A percentile compares a stretch with the other conserved stretches of the same genome.
Evolutionary conservation across 2,797 vertebrate species (phyloP).

Genomic region (Coregonus sp.): DNA sequence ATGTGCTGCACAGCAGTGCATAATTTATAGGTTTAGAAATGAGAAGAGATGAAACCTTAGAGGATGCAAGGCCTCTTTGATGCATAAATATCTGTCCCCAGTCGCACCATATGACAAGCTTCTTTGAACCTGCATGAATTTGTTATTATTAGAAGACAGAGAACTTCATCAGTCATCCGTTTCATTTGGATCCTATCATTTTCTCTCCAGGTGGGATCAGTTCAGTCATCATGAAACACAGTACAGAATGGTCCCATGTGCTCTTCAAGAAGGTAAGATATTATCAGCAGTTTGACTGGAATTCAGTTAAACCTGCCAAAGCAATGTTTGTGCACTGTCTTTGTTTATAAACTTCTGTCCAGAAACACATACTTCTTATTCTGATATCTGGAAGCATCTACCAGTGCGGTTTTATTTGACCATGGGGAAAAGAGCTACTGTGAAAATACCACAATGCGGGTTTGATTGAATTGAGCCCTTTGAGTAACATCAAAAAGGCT

Average conservation of each 20-base stretch:
- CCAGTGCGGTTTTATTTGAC: background rate
- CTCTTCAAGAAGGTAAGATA: slow-evolving; percentile 21
- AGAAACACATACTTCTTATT: background rate
- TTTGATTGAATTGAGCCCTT: slow-evolving; percentile 8
- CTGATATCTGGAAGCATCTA: background rate
- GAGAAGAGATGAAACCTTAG: slow-evolving; percentile 53
- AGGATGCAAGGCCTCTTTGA: slow-evolving; percentile 56
- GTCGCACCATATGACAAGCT: slow-evolving; percentile 40
- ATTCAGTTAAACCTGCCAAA: background rate
- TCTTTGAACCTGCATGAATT: slow-evolving; percentile 59
- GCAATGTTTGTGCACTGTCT: background rate
- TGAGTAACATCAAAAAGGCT: background rate
- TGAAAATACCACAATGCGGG: background rate
- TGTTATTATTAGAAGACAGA: slow-evolving; percentile 45
- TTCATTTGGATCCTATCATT: slow-evolving; percentile 43
- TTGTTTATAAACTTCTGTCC: background rate
- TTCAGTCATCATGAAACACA: slow-evolving; percentile 11
- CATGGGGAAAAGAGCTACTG: background rate
- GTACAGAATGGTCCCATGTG: slow-evolving; percentile 32
- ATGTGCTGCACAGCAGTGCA: slow-evolving; percentile 17
- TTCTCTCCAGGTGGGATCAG: slow-evolving; percentile 58
- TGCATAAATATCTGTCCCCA: slow-evolving; percentile 46
- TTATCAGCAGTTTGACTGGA: slow-evolving; percentile 4
- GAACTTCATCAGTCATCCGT: slow-evolving; percentile 47
- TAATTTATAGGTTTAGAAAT: slow-evolving; percentile 63